Evolutionary conservation across 2,888 invertebrate species (phyloP).

Genomic region (Oscheius sp.): DNA sequence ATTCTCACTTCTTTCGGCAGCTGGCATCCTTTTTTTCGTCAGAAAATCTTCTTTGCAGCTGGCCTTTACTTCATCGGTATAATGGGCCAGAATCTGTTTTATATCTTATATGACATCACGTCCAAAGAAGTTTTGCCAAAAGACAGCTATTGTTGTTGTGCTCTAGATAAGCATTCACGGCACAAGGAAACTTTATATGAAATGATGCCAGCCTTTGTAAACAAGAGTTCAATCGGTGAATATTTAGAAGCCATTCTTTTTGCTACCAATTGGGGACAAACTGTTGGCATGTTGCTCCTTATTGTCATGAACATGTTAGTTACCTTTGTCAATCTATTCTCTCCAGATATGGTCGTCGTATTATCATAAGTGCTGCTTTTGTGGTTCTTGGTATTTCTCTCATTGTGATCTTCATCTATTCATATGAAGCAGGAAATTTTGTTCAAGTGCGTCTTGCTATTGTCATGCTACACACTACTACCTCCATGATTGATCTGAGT

Average conservation of each 20-base stretch:
- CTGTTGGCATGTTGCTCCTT: not conserved
- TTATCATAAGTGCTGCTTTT: not conserved
- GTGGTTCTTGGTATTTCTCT: not conserved
- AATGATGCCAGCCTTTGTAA: not conserved
- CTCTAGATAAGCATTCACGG: not conserved
- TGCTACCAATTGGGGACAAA: not conserved
- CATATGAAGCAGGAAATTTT: too few relatives aligned
- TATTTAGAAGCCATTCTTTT: not conserved
- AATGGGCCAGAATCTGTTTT: not conserved
- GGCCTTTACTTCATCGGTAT: not conserved
- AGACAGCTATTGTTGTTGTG: constrained; percentile 6
- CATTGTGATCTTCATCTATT: not conserved
- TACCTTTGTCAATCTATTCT: too few relatives aligned
- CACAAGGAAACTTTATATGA: not conserved
- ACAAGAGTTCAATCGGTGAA: not conserved
- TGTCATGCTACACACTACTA: not conserved
- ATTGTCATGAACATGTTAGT: not conserved
- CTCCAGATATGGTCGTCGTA: constrained; percentile 3
- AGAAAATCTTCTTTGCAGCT: not conserved
- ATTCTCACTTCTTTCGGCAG: constrained; percentile 8
- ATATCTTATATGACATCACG: not conserved
- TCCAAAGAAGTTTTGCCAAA: not conserved
- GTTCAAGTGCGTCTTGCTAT: not conserved
- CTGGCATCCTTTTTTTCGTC: constrained; percentile 9
- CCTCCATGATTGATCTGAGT: not conserved